Base-by-base conservation (phyloP, 2,888 invertebrate species). In the Parnassius mnemosyne region DNA sequence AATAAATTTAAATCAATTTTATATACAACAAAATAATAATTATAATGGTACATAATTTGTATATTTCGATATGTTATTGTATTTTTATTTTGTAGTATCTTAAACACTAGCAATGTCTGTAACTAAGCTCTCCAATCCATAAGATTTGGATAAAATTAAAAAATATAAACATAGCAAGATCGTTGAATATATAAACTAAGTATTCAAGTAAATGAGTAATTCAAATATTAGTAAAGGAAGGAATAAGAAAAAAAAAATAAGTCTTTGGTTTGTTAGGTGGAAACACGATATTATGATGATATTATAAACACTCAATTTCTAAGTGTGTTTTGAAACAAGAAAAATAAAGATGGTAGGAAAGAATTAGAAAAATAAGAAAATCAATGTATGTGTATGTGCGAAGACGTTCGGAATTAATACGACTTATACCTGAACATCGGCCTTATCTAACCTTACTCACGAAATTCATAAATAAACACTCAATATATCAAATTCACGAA, bases 11-110 rank as follows among this genome's bases (percentile, higher is more conserved):
- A 83, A 80, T 76, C 72, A 79, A 81, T 79, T 81, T 77, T 85
- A 88, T 89, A 81, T 89, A 89, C 87, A 89, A 76, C 82, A 82
- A 76, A 80, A 78, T 81, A 79, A 79, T 43, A 52, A 43, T 53
- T 53, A 49, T 49, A 16, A 13, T 13, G 49, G 13, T 49, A 49
- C 13, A 16, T 7, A 9, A 9, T 49, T 49, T n/a, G 5, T 49
- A 13, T 49, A 49, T 49, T 46, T 46, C 5, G 46, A 49, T 13
- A 11, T 9, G 34, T 57, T 9, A 3, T n/a, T 47, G 34, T 50
- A 51, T 57, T 53, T 44, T 16, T 11, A 57, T 34, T 10, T 25
- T 47, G n/a, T 42, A 12, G 12, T 11, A 10, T 53, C 60, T 55
- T 53, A 60, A 54, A 60, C 60, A 60, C 60, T 55, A 60, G 60